Base-by-base conservation (phyloP, 2,888 invertebrate species). In the Pachycephus smyrnensis region DNA sequence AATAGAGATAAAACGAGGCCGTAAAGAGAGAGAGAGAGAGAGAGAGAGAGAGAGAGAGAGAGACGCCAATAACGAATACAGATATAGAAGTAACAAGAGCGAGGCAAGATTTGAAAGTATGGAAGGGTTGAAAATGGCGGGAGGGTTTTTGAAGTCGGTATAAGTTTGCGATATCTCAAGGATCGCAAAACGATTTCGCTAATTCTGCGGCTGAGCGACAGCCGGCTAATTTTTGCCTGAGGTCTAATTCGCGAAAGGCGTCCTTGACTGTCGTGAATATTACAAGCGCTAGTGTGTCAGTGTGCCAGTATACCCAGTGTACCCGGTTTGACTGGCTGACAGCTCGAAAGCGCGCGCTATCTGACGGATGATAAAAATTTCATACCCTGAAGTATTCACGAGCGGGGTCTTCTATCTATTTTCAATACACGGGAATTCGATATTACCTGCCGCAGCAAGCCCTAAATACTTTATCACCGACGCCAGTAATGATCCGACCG, bases 211-310 rank as follows among this genome's bases (percentile, higher is more conserved):
- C 23, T 74, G 74, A 74, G 74, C 74, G 74, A 74, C 74, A 86
- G 82, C 80, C 81, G 80, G 77, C 83, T 86, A 86, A 86, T 86
- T 86, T 86, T 86, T 86, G 84, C 84, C 71, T 79, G 69, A 76
- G 79, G 81, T 83, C 83, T 82, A 77, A 84, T 84, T 82, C 78
- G 71, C 80, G 71, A 40, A 75, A 75, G 78, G 73, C 80, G 81
- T 82, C 83, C 87, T 84, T 83, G 82, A 15, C 75, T 86, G 81
- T 86, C 77, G 76, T 87, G 85, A 84, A 87, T 86, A 86, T 84
- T 84, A 80, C 81, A 87, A 79, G 78, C 77, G 83, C 80, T 82
- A 88, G 82, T 88, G 87, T 88, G 87, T 85, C 86, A 88, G 84
- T 88, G 84, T 87, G 88, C 81, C 88, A 84, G 80, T 82, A 78